Base-by-base conservation (phyloP, 2,888 invertebrate genomes). In the Harpalus rubripes region DNA sequence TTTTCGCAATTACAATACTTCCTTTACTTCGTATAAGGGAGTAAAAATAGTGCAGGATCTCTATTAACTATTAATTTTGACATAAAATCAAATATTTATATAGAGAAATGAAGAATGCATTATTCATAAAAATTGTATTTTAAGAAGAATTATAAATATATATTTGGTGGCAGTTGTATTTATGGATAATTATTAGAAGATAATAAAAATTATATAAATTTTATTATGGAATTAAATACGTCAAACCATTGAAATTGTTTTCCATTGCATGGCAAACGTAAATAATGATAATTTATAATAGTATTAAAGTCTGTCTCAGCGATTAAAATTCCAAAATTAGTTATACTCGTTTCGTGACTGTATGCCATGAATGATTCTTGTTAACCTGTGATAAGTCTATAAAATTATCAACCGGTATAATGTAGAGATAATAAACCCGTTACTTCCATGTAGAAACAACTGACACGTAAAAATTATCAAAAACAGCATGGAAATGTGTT, bases 391-490 rank as follows among this genome's bases (percentile, higher is more conserved):
- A 52, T 52, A 52, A 52, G 44, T 52, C 44, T 52, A 52, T 52
- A 52, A 52, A 52, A 39, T 68, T 39, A 68, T 68, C 68, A 68
- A 63, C 32, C 68, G n/a, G 68, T 15, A 68, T 68, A 68, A 68
- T 68, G 68, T 68, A 68, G 68, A 32, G 68, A 68, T 68, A 68
- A 68, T 39, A 68, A 68, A 68, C 39, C 39, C 68, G 68, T 68
- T 68, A 68, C 32, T 68, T 68, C 39, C 68, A 32, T 68, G 68
- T 68, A 68, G 63, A n/a, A 68, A 6, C 39, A 68, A 68, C 68
- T 68, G 68, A 68, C 68, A 68, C 68, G 68, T 68, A 68, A 68
- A 68, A 68, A 68, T 68, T 68, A 68, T 68, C 68, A 68, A 68
- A 68, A 68, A 68, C 68, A 68, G 68, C 68, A 15, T 68, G 68